Conservation (phyloP, 2,888 invertebrate genomes). For the Linnaemya vulpina region DNA sequence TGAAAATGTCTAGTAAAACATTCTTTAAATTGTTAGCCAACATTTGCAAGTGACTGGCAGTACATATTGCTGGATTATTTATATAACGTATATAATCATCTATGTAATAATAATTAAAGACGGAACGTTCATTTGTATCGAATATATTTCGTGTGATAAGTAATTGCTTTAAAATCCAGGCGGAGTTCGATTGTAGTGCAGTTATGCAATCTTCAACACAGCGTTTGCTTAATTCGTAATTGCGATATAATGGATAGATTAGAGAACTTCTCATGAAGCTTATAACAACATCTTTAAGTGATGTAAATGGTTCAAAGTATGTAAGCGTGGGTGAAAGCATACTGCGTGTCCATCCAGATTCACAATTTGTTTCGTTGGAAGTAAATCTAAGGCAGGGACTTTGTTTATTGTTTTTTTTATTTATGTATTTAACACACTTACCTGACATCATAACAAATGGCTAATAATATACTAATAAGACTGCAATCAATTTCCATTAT, state of each 20-base stretch:
- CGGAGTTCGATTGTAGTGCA: conserved; percentile 76
- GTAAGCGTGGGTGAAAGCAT: conserved; percentile 78
- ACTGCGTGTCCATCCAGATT: conserved; percentile 81
- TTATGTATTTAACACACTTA: conserved; percentile 48
- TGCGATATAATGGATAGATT: conserved; percentile 81
- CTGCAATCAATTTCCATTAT: conserved; percentile 79
- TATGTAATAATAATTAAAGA: conserved; percentile 78
- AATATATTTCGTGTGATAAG: conserved; percentile 78
- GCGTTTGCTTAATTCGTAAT: conserved; percentile 79
- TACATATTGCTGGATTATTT: conserved; percentile 73
- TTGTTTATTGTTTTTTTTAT: neutral
- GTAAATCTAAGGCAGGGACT: conserved; percentile 74
- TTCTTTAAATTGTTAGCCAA: conserved; percentile 80
- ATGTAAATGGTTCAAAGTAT: conserved; percentile 80
- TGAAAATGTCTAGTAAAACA: conserved; percentile 77
- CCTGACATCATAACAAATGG: conserved; percentile 82
- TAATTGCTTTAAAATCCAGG: conserved; percentile 80
- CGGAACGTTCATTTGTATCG: conserved; percentile 76
- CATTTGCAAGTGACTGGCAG: conserved; percentile 76
- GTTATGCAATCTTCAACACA: conserved; percentile 80
- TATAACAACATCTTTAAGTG: conserved; percentile 78
- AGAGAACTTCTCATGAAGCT: conserved; percentile 80
- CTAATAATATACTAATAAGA: conserved; percentile 80
- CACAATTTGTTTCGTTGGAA: conserved; percentile 80
- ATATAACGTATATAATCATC: conserved; percentile 80